These are phyloP conservation scores for Aphelenchoides bicaudatus DNA, from an alignment of 2,888 invertebrate genomes.

Conservation along the genomic window DNA sequence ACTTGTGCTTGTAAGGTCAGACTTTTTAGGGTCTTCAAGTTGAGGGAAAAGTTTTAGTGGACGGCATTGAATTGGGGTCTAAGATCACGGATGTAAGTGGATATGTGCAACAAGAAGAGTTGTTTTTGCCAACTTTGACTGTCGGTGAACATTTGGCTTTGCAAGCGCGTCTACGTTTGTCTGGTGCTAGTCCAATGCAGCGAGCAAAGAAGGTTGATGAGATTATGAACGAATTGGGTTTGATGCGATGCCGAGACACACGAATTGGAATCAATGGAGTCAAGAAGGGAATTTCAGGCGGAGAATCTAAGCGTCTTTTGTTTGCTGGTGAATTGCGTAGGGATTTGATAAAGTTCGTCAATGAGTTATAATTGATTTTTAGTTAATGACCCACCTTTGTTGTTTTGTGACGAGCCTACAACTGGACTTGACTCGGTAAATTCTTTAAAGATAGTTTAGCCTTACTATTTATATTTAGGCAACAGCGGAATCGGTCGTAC, in stretches of 20 bases:
- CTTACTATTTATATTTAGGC: no score
- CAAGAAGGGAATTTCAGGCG: slow-evolving; percentile 70
- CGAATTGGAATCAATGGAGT: slow-evolving; percentile 82
- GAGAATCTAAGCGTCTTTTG: slow-evolving; percentile 67
- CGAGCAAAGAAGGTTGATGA: slow-evolving; percentile 75
- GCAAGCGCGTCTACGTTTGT: slow-evolving; percentile 77
- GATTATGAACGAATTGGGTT: slow-evolving; percentile 73
- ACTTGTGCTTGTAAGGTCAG: no score
- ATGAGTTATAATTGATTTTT: no score
- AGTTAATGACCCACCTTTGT: slow-evolving; percentile 83
- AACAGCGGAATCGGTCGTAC: no score
- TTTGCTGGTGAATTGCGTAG: slow-evolving; percentile 85
- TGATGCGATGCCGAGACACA: slow-evolving; percentile 83
- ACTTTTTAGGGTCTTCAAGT: slow-evolving; percentile 51
- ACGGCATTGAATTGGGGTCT: slow-evolving; percentile 27
- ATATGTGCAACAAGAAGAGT: slow-evolving; percentile 59
- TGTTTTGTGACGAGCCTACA: slow-evolving; percentile 96
- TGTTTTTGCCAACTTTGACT: slow-evolving; percentile 57
- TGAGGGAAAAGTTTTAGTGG: slow-evolving; percentile 44
- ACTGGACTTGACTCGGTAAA: slow-evolving; percentile 90
- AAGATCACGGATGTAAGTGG: slow-evolving; percentile 32
- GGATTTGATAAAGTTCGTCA: no score
- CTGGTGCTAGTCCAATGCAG: slow-evolving; percentile 72
- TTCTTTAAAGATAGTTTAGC: slow-evolving; percentile 78
- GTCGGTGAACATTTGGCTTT: slow-evolving; percentile 57